phyloP scores from a whole-genome alignment of 2,113 vertebrate species.

The Notothenia rossii region DNA sequence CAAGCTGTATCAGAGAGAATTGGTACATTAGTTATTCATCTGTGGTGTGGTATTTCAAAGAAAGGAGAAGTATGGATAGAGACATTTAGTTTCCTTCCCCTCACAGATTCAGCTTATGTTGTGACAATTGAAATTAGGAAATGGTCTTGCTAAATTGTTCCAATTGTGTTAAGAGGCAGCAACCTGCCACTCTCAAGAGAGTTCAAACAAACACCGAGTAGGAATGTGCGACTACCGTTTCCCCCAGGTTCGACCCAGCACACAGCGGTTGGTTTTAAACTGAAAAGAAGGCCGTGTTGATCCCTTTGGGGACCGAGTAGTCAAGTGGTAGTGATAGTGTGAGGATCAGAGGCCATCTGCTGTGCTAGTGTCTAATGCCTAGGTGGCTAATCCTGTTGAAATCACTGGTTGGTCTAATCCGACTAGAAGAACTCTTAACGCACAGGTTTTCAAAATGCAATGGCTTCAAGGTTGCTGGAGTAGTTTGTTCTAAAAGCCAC shows the following conservation, averaged over 20 bases:
- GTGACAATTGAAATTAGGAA: too few species aligned
- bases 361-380: slow-evolving; percentile 16
- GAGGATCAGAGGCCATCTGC: slow-evolving; percentile 54
- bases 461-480: neutral
- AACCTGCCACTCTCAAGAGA: neutral
- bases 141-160: neutral
- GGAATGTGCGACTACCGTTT: too few species aligned
- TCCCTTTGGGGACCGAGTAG: slow-evolving; percentile 1
- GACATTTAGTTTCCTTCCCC: neutral
- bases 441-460: neutral
- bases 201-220: neutral
- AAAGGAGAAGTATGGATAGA: neutral
- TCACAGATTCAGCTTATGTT: neutral
- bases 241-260: neutral
- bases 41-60: too few species aligned
- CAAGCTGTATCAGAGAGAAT: neutral
- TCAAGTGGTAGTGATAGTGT: slow-evolving; percentile 5
- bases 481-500: neutral
- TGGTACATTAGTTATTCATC: too few species aligned
- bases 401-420: slow-evolving; percentile 55
- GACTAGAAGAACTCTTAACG: slow-evolving; percentile 12
- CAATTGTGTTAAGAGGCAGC: neutral
- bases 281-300: slow-evolving; percentile 6
- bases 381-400: slow-evolving; percentile 52
- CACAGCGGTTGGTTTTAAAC: neutral